Base-by-base conservation (phyloP, 2,113 vertebrate species). In the Mobula hypostoma region DNA sequence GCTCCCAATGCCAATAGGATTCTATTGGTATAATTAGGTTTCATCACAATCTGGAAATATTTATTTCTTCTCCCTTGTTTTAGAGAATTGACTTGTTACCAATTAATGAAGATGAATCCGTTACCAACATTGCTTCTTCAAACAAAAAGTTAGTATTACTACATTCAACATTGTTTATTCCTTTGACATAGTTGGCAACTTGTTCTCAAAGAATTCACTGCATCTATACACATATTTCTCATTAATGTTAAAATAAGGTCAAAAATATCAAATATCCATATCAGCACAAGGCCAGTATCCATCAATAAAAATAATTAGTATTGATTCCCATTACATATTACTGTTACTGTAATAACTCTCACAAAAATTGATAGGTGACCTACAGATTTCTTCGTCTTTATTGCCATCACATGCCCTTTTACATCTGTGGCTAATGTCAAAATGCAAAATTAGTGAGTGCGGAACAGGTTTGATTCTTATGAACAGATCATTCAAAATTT, bases 231-330 rank as follows among this genome's bases (percentile, higher is more conserved):
- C 12, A 24, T 58, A 63, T 63, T 5, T 2, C 66, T 90, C 61
- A n/a, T 32, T 90, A 90, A 90, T 68, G 63, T 90, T 90, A 68
- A 68, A 90, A 90, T 90, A 32, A 90, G 85, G 85, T 90, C 85
- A 90, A 90, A 66, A 90, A 68, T 66, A 90, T 90, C 85, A 66
- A 66, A 68, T 66, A 90, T 90, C 85, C 63, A 90, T 90, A 90
- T 90, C 61, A 32, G 61, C 61, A 90, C 61, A 66, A 66, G 58
- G 29, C 63, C 32, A 90, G 61, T 15, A 19, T 66, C 66, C 85
- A 90, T 66, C 58, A 90, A 90, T 68, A 90, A 90, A 90, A 90
- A 66, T 63, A 90, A 66, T 90, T 90, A 66, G 61, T 32, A 90
- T 68, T 90, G 85, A 66, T 90, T 90, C n/a, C 58, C 29, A 68